phyloP scores from a whole-genome alignment of 2,113 vertebrate genomes.

The Pyrgilauda ruficollis region DNA sequence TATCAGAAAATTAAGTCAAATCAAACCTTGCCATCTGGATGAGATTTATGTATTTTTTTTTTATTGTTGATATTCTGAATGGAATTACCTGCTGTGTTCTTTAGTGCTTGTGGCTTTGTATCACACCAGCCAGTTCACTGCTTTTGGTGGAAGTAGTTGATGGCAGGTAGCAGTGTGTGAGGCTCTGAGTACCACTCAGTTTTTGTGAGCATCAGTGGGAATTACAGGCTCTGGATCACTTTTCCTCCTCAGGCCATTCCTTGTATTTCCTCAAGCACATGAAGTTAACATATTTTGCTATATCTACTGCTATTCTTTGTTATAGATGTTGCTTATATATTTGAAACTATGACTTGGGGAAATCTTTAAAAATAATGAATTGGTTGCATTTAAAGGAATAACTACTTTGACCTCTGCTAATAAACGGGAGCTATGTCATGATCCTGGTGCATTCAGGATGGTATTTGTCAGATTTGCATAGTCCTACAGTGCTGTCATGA shows the following conservation, averaged over 20 bases:
- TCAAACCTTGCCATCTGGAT: background rate
- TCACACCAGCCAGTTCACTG: background rate
- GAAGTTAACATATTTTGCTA: background rate
- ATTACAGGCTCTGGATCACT: background rate
- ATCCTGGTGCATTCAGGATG: background rate
- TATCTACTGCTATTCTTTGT: background rate
- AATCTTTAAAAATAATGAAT: background rate
- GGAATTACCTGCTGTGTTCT: background rate
- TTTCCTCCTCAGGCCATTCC: background rate
- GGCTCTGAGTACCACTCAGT: background rate
- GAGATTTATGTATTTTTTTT: background rate
- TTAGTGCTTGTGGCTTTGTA: background rate
- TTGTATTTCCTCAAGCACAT: background rate
- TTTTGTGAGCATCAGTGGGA: background rate
- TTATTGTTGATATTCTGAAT: background rate
- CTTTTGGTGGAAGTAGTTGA: background rate
- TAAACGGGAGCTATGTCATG: background rate
- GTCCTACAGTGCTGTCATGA: background rate
- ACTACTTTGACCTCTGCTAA: background rate
- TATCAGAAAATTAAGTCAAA: background rate
- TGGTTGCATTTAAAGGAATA: background rate
- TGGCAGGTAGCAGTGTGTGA: background rate
- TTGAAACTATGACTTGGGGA: background rate
- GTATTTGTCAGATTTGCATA: background rate
- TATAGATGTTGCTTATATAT: background rate